Evolutionary conservation across 2,113 vertebrate genomes (phyloP).

Genomic region (Hydrolagus affinis): DNA sequence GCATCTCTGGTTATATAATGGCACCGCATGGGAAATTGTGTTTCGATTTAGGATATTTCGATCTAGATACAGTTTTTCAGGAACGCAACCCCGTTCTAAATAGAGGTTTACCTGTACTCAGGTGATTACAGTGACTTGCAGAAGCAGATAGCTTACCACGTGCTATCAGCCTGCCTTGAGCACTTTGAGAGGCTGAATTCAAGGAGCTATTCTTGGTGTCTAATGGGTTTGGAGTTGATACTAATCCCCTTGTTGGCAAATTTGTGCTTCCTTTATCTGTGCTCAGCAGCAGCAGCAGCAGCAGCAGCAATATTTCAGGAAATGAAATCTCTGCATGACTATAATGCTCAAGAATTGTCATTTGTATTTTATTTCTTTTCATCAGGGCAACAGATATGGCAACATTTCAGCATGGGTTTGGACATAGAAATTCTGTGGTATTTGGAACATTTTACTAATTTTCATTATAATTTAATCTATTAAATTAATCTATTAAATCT

Average conservation of each 20-base stretch:
- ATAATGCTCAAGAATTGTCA: not conserved
- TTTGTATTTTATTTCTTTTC: not conserved
- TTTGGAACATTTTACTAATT: not conserved
- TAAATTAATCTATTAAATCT: not conserved
- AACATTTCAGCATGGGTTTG: not conserved
- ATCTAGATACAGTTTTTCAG: too few species aligned
- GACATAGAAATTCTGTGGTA: not conserved
- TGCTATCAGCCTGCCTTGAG: not conserved
- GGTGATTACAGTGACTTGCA: too few species aligned
- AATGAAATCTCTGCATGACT: constrained; percentile 2
- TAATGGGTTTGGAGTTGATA: not conserved
- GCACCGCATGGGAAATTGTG: too few species aligned
- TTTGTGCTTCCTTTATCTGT: not conserved
- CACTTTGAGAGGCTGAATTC: not conserved
- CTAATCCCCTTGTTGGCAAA: not conserved
- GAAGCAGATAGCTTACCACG: not conserved
- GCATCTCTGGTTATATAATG: too few species aligned
- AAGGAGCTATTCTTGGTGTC: not conserved
- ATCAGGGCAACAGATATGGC: not conserved
- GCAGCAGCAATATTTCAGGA: too few species aligned
- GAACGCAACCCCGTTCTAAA: too few species aligned
- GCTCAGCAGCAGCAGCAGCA: not conserved
- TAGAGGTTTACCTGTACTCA: too few species aligned
- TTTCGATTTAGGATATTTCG: too few species aligned
- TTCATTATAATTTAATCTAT: too few species aligned